phyloP scores from a whole-genome alignment of 2,113 vertebrate species.

The Butorides virescens region DNA sequence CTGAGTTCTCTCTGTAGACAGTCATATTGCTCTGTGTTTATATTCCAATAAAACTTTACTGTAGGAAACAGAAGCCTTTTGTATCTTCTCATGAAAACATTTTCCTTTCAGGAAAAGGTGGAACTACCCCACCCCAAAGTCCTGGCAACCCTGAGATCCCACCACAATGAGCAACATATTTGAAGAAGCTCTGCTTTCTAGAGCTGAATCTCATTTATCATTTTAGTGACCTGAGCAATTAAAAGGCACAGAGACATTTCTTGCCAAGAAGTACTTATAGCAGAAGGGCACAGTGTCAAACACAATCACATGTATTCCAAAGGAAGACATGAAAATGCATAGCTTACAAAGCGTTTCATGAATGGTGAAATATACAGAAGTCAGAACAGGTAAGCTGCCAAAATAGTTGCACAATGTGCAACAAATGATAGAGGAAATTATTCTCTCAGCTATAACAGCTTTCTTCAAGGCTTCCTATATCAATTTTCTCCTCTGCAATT shows the following conservation, averaged over 20 bases:
- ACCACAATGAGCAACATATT: background rate
- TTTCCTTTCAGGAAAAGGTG: conserved; percentile 15
- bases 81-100: background rate
- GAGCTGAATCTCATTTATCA: background rate
- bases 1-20: background rate
- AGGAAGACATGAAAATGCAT: background rate
- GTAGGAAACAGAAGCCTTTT: conserved; percentile 20
- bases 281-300: background rate
- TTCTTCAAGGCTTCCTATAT: background rate
- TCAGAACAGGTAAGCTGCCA: background rate
- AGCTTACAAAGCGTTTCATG: background rate
- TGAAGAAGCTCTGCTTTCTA: background rate
- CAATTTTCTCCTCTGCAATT: background rate
- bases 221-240: background rate
- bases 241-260: background rate
- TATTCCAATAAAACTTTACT: background rate
- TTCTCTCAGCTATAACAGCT: background rate
- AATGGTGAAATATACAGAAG: background rate
- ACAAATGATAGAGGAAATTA: background rate
- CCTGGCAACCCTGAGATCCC: background rate
- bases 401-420: background rate
- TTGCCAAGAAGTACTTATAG: background rate
- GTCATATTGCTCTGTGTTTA: background rate
- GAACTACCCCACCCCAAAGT: background rate
- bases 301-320: background rate